These are phyloP conservation scores for Oryctolagus cuniculus DNA, from an alignment of 2,113 vertebrate genomes.

Conservation along the genomic window DNA sequence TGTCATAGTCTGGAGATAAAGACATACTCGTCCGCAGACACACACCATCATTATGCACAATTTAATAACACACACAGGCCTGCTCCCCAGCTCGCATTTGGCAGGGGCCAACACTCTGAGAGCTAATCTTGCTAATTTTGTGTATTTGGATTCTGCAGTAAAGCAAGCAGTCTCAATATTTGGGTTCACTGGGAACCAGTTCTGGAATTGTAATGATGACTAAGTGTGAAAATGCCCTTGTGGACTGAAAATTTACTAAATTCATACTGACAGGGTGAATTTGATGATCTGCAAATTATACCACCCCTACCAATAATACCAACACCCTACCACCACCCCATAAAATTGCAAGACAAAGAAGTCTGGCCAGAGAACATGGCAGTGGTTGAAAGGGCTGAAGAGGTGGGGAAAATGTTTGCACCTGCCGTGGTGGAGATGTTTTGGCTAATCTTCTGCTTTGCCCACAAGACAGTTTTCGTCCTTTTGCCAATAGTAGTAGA, in stretches of 20 bases:
- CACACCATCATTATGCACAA: slow-evolving; percentile 66
- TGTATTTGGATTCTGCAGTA: slow-evolving; percentile 64
- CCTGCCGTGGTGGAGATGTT: background rate
- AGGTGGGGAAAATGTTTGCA: background rate
- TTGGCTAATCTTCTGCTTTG: background rate
- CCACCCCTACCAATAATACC: background rate
- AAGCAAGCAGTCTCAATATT: slow-evolving; percentile 77
- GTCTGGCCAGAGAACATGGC: background rate
- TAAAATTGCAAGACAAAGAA: background rate
- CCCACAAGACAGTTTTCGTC: background rate
- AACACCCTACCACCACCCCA: background rate
- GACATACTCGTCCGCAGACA: slow-evolving; percentile 33
- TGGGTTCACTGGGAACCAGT: slow-evolving; percentile 67
- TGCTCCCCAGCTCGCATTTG: slow-evolving; percentile 60
- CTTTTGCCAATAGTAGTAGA: background rate
- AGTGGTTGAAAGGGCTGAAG: too few relatives aligned
- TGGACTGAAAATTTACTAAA: slow-evolving; percentile 33
- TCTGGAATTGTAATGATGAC: slow-evolving; percentile 62
- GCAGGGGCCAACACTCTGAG: slow-evolving; percentile 40
- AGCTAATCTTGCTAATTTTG: slow-evolving; percentile 72
- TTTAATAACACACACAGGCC: slow-evolving; percentile 76
- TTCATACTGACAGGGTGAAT: background rate
- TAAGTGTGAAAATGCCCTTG: background rate
- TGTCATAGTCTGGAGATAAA: slow-evolving; percentile 65
- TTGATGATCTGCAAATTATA: background rate